Evolutionary conservation across 2,113 vertebrate genomes (phyloP).

Genomic region (Embiotoca jacksoni): DNA sequence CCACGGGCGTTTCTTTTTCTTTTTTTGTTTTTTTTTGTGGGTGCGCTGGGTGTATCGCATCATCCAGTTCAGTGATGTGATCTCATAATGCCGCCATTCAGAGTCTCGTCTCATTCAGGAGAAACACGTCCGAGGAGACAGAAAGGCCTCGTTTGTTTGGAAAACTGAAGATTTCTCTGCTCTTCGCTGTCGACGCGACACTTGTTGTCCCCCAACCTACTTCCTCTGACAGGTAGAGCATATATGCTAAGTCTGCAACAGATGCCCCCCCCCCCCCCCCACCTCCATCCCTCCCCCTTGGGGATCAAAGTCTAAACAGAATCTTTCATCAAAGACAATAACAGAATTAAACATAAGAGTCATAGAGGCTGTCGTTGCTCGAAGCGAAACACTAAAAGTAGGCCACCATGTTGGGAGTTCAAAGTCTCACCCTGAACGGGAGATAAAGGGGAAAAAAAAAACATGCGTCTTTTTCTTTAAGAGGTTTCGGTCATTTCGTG

Average conservation of each 20-base stretch:
- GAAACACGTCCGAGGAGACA: slow-evolving; percentile 51
- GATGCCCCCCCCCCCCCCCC: slow-evolving; percentile 37
- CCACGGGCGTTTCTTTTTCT: too few relatives aligned
- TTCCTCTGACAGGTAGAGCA: slow-evolving; percentile 60
- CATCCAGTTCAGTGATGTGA: slow-evolving; percentile 63
- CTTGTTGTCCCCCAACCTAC: slow-evolving; percentile 55
- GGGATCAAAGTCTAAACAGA: slow-evolving; percentile 73
- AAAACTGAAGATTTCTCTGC: slow-evolving; percentile 29
- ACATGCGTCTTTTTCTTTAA: slow-evolving; percentile 11
- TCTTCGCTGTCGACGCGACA: slow-evolving; percentile 21
- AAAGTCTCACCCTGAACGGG: slow-evolving; percentile 41
- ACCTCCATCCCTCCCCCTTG: slow-evolving; percentile 28
- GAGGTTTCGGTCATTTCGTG: slow-evolving; percentile 21
- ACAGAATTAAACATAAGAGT: slow-evolving; percentile 78
- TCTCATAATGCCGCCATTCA: slow-evolving; percentile 76
- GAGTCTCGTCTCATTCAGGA: slow-evolving; percentile 51
- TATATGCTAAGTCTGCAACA: slow-evolving; percentile 61
- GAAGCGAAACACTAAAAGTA: slow-evolving; percentile 63
- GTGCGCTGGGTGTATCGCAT: slow-evolving; percentile 51
- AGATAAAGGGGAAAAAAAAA: slow-evolving; percentile 24
- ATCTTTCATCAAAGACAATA: slow-evolving; percentile 80
- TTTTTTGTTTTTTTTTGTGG: slow-evolving; percentile 10
- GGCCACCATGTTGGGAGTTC: slow-evolving; percentile 59
- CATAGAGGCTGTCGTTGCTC: slow-evolving; percentile 52
- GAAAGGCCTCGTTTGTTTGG: slow-evolving; percentile 60